phyloP scores from a whole-genome alignment of 2,888 invertebrate species.

The Eristalis pertinax region DNA sequence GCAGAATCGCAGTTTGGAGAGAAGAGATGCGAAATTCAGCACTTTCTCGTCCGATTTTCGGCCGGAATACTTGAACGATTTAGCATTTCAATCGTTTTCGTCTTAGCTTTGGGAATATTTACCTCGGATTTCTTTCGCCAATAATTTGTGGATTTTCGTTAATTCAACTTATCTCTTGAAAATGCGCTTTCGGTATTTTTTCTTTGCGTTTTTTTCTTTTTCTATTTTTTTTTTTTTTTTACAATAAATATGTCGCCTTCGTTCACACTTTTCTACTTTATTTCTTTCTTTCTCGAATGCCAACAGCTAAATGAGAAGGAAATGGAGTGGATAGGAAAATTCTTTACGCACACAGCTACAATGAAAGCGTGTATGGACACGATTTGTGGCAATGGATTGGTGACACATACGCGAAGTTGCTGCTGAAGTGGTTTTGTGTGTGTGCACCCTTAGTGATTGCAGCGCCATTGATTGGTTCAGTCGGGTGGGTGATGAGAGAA shows the following conservation, averaged over 20 bases:
- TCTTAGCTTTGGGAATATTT: constrained; percentile 44
- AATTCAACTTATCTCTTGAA: constrained; percentile 64
- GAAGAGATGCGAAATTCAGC: constrained; percentile 49
- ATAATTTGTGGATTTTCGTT: constrained; percentile 60
- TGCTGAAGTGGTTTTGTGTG: constrained; percentile 36
- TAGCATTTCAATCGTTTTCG: constrained; percentile 8
- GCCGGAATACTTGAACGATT: background rate
- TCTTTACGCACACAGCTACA: constrained; percentile 55
- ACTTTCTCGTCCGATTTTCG: constrained; percentile 24
- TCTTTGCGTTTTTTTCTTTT: constrained; percentile 48
- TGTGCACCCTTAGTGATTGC: constrained; percentile 2
- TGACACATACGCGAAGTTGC: constrained; percentile 16
- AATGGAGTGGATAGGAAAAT: constrained; percentile 73
- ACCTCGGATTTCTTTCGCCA: constrained; percentile 65
- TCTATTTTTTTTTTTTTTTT: constrained; percentile 63
- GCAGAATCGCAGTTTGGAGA: constrained; percentile 46
- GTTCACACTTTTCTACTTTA: constrained; percentile 67
- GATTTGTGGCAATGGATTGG: constrained; percentile 3
- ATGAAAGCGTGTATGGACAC: constrained; percentile 35
- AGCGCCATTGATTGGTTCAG: constrained; percentile 21
- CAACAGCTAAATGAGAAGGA: constrained; percentile 75
- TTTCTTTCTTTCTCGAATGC: constrained; percentile 74
- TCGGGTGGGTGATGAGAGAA: constrained; percentile 49
- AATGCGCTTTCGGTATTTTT: constrained; percentile 66
- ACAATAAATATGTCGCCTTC: constrained; percentile 71